Base-by-base conservation (phyloP, 2,888 invertebrate genomes). In the Cacoxenus indagator region DNA sequence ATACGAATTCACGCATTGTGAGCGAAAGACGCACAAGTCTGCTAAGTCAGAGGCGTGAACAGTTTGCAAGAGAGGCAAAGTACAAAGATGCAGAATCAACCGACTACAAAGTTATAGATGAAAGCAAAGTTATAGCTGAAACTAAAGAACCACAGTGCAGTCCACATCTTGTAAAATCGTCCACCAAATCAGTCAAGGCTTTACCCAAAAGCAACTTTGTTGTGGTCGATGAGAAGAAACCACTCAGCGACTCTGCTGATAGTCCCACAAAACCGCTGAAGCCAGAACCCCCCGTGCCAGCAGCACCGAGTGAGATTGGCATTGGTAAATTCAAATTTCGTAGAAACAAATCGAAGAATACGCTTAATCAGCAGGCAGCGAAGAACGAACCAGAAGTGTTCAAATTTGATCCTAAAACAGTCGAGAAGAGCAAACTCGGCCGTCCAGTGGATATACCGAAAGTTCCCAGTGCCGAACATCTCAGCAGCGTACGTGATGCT, bases 211-310 rank as follows among this genome's bases (percentile, higher is more conserved):
- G 81, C 22, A 82, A 76, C 29, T 86, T 84, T 68, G 78, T 90
- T 76, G 85, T 91, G 24, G 85, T 91, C 8, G 90, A 90, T 84
- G 89, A 89, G 48, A 91, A 91, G 84, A 90, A 90, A 29, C 70
- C 82, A 4, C 72, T 75, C 2, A 70, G 72, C 3, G 69, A 75
- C 37, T 71, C 75, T 37, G 5, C 71, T 67, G 71, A 81, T 4
- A 19, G 70, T 71, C 24, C 71, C 66, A 48, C 51, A 8, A 64
- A 72, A 27, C 55, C 22, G 0, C 64, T 64, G n/a, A 67, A 77
- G 26, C 68, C 70, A 55, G 64, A 73, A 17, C 48, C 8, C 17
- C 8, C 29, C 8, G 54, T 54, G 26, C 61, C 61, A 22, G 24
- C 24, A 14, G 24, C 24, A 24, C 61, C 45, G 11, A 45, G 43